Evolutionary conservation across 2,797 vertebrate species (phyloP), one percentile per base, ranked within the genome.

Genomic region (Myiothlypis chrysogaster): DNA sequence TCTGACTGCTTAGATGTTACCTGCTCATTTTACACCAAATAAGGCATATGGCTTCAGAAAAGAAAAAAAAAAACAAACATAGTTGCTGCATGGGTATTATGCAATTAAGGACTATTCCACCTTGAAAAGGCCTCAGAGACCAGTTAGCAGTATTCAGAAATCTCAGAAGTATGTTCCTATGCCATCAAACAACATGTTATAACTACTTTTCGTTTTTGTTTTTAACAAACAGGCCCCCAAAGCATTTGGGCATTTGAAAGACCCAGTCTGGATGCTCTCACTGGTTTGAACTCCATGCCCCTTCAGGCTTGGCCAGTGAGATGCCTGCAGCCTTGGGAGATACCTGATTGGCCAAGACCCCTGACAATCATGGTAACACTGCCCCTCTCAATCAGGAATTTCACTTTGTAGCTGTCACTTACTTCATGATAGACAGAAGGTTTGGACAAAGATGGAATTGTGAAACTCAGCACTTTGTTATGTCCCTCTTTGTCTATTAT

Each of bases 341-440:
- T 25, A 27, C 6, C 13, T 27, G 35, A 37, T 2, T 37, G 35
- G 24, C 17, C 24, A 59, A 19, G 24, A 37, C 24, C 35, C 35
- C 35, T 37, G 24, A 59, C 57, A 59, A 7, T 37, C 17, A 59
- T 27, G 57, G 35, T 27, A 59, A 37, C 35, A 27, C 9, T 60
- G 34, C 28, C 25, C 39, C 77, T 59, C 70, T 79, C 7, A 2
- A 1, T 12, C 28, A 59, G 37, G 57, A 95, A 27, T 28, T 61
- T 21, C 9, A 63, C 21, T 44, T 43, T 72, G 76, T 50, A 92
- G 71, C 86, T 25, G 14, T 20, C 56, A 97, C 98, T 98, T 98
- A 99, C 99, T 98, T 99, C 99, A 83, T 99, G 99, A 94, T 99
- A 99, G 39, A 99, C 98, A 9, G 99, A 99, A 24, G 99, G 99